Base-by-base conservation (phyloP, 2,113 vertebrate genomes). In the Dunckerocampus dactyliophorus region DNA sequence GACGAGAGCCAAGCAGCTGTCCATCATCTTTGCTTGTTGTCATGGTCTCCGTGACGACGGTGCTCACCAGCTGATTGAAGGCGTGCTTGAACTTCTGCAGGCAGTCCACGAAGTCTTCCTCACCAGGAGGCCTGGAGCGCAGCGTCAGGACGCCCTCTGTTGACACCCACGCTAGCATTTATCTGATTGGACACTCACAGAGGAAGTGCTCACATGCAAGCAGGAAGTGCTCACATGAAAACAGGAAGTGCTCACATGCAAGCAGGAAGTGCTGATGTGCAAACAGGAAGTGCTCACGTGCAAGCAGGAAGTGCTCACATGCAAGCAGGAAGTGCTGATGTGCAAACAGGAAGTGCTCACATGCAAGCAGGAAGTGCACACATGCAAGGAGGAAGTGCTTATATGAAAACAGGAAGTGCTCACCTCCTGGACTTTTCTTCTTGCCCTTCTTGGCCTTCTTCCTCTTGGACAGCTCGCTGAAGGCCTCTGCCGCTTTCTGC, bases 41-140 rank as follows among this genome's bases (percentile, higher is more conserved):
- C 49, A 51, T 51, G 6, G 22, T 51, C 10, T 21, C 19, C 49
- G 24, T 20, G 19, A 51, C 19, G 16, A 50, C 19, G 0, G 15
- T 6, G 3, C 91, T 83, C 87, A 98, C 97, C 93, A 98, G 90
- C 72, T 98, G 93, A 79, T 98, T 99, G 89, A 99, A 98, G 64
- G 93, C 94, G 66, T 96, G 92, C 71, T 99, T 99, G 85, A 99
- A 98, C 70, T 98, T 99, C 83, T 98, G 97, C 68, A 99, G 93
- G 81, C 95, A 98, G 84, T 98, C 93, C 1, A 98, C 19, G 56
- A 98, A 98, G 65, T 96, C 94, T 17, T 95, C 94, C 63, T 94
- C 90, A 22, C 75, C 59, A 0, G 96, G 97, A 5, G 95, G 92
- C 67, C 92, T 96, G 59, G 97, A 91, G 59, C 97, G 89, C 52